phyloP scores from a whole-genome alignment of 2,797 vertebrate species.

The Carapus acus region DNA sequence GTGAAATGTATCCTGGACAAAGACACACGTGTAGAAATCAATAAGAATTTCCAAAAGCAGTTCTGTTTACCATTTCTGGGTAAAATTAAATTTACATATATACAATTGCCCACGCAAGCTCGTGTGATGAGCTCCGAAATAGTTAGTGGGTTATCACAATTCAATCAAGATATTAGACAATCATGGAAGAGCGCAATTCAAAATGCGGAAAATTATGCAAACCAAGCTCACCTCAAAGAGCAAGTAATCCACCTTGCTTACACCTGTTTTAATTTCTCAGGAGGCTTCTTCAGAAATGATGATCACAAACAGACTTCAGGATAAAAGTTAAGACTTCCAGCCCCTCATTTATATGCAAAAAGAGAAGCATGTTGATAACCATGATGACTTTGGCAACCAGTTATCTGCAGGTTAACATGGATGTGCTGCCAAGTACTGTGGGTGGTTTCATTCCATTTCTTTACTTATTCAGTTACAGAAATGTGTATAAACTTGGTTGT shows the following conservation, averaged over 20 bases:
- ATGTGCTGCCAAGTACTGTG: no score
- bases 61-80: slow-evolving; percentile 47
- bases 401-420: slow-evolving; percentile 32
- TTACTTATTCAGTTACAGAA: no score
- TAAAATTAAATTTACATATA: slow-evolving; percentile 52
- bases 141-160: slow-evolving; percentile 1
- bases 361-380: slow-evolving; percentile 1
- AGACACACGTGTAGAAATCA: slow-evolving; percentile 60
- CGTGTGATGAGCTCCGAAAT: not conserved
- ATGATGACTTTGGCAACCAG: no score
- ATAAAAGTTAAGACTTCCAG: slow-evolving; percentile 21
- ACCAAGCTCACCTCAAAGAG: slow-evolving; percentile 12
- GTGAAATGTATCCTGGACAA: slow-evolving; percentile 58
- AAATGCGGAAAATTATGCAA: not conserved
- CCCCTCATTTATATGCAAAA: slow-evolving; percentile 35
- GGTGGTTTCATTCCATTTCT: no score
- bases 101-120: slow-evolving; percentile 39
- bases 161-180: no score
- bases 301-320: slow-evolving; percentile 13
- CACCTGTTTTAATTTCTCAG: not conserved
- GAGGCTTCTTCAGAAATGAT: slow-evolving; percentile 9
- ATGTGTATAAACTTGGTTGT: no score
- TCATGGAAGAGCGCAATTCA: slow-evolving; percentile 4
- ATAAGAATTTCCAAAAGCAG: slow-evolving; percentile 54
- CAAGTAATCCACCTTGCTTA: slow-evolving; percentile 5